These are phyloP conservation scores for Rutilus rutilus DNA, from an alignment of 2,113 vertebrate species.

Conservation along the genomic window DNA sequence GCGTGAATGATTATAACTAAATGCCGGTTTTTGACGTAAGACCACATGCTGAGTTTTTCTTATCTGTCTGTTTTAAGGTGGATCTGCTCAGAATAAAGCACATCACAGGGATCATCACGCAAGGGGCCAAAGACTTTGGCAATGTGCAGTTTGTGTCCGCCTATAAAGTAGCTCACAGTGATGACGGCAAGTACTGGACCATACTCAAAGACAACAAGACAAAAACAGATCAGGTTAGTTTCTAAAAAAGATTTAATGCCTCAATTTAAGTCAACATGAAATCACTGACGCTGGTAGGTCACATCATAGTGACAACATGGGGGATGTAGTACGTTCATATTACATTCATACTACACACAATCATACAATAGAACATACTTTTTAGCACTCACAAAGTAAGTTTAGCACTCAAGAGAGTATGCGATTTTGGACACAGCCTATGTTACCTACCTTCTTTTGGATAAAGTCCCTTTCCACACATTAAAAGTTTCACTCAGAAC, in stretches of 20 bases:
- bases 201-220: conserved; percentile 77
- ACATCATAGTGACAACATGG: no score
- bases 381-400: no score
- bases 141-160: conserved; percentile 88
- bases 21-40: background rate
- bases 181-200: conserved; percentile 81
- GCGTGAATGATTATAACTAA: background rate
- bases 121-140: conserved; percentile 96
- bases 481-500: background rate
- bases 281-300: background rate
- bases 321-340: no score
- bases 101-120: conserved; percentile 89
- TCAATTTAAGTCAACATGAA: background rate
- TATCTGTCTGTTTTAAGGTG: conserved; percentile 73
- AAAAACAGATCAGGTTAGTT: conserved; percentile 79
- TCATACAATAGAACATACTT: no score
- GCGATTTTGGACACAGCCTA: no score
- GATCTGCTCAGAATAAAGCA: conserved; percentile 82
- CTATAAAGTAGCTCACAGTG: conserved; percentile 89
- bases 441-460: background rate
- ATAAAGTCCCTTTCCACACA: background rate
- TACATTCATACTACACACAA: no score
- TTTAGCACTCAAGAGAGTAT: no score
- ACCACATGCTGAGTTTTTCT: conserved; percentile 11
- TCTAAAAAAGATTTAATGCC: background rate